Percentiles rank a stretch among this genome's conserved stretches.
Evolutionary conservation across 2,888 invertebrate species (phyloP).

Genomic region (Nomada ruficornis): DNA sequence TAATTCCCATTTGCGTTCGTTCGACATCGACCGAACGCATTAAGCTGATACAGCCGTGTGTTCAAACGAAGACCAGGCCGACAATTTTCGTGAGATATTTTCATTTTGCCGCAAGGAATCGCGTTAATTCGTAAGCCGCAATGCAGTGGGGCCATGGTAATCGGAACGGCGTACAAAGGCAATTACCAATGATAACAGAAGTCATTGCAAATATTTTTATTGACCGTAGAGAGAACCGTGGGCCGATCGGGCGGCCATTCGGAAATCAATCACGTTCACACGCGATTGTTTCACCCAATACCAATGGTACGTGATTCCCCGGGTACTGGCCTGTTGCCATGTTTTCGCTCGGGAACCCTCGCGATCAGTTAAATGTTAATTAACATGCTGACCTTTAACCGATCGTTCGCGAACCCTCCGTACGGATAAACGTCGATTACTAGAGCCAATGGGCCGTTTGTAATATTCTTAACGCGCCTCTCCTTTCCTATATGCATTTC

Average conservation of each 20-base stretch:
- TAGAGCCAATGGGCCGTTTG: not conserved
- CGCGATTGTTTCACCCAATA: slow-evolving; percentile 33
- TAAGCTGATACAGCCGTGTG: not conserved
- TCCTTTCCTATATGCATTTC: not conserved
- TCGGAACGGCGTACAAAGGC: slow-evolving; percentile 5
- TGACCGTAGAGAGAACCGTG: slow-evolving; percentile 3
- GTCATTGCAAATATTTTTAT: slow-evolving; percentile 44
- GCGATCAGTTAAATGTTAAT: slow-evolving; percentile 55
- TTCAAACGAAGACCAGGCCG: not conserved
- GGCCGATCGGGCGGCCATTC: not conserved
- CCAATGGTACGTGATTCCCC: slow-evolving; percentile 42
- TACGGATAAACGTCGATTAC: slow-evolving; percentile 22
- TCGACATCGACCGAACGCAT: not conserved
- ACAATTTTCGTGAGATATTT: slow-evolving; percentile 16
- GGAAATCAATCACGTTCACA: slow-evolving; percentile 55
- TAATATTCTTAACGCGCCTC: not conserved
- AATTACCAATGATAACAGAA: slow-evolving; percentile 25
- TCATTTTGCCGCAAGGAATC: not conserved
- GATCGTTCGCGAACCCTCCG: slow-evolving; percentile 9
- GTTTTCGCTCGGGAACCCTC: slow-evolving; percentile 27
- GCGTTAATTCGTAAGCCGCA: slow-evolving; percentile 21
- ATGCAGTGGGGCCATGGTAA: slow-evolving; percentile 5
- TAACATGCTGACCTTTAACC: slow-evolving; percentile 48
- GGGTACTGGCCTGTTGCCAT: slow-evolving; percentile 38
- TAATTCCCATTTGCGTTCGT: slow-evolving; percentile 4